Conservation (phyloP, 2,888 invertebrate species). For the Pammene fasciana region DNA sequence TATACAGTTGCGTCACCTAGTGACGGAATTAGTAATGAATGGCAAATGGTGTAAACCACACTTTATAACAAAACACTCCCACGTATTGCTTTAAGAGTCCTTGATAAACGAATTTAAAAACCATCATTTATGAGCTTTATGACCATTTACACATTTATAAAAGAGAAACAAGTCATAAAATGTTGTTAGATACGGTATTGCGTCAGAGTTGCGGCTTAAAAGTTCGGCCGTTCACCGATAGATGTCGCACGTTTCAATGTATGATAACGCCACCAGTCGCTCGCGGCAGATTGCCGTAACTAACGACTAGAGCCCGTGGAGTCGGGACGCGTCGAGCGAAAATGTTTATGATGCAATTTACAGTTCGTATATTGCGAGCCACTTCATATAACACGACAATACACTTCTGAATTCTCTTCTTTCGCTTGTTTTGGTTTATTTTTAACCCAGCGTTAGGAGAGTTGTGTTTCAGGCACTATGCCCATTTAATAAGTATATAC, state of each 20-base stretch:
- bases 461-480: conserved; percentile 17
- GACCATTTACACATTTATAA: conserved; percentile 4
- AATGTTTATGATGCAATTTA: conserved; percentile 79
- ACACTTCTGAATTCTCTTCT: conserved; percentile 65
- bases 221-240: conserved; percentile 60
- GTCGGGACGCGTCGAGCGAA: conserved; percentile 57
- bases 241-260: conserved; percentile 63
- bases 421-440: conserved; percentile 50
- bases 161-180: background rate
- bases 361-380: conserved; percentile 74
- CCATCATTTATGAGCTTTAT: background rate
- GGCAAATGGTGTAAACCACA: conserved; percentile 27
- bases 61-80: conserved; percentile 27
- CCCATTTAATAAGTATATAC: background rate
- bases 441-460: conserved; percentile 50
- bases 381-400: conserved; percentile 75
- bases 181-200: background rate
- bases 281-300: conserved; percentile 52
- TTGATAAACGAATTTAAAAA: conserved; percentile 10
- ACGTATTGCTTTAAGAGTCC: background rate
- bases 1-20: conserved; percentile 39
- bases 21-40: conserved; percentile 35
- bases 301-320: conserved; percentile 55
- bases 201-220: conserved; percentile 45
- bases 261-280: conserved; percentile 48